Evolutionary conservation across 2,888 invertebrate genomes (phyloP).

Genomic region (Drosophila nr. medialis): DNA sequence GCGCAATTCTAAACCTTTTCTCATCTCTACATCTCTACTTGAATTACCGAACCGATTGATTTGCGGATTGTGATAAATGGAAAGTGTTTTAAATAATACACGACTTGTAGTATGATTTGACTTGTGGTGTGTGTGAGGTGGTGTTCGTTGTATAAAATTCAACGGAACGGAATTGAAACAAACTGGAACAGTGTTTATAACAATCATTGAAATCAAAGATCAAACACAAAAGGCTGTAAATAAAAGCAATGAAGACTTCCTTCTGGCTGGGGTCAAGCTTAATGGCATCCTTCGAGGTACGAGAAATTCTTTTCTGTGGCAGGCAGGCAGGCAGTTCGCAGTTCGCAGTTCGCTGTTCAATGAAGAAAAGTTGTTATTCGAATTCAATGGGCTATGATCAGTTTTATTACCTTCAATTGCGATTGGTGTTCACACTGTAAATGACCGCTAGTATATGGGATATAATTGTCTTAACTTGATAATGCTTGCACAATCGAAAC

Average conservation of each 20-base stretch:
- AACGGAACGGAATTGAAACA: neutral
- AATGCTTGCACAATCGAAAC: slow-evolving; percentile 27
- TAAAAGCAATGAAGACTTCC: neutral
- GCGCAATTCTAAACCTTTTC: neutral
- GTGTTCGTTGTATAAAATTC: neutral
- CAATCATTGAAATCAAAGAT: slow-evolving; percentile 4
- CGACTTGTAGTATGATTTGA: neutral
- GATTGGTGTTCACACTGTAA: neutral
- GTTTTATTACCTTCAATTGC: neutral
- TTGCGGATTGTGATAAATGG: neutral
- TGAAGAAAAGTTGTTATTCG: neutral
- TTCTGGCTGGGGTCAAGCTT: slow-evolving; percentile 1
- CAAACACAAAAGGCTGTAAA: slow-evolving; percentile 12
- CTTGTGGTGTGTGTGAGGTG: neutral
- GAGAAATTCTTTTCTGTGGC: neutral
- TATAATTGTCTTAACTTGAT: neutral
- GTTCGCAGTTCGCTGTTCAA: neutral
- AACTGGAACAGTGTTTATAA: neutral
- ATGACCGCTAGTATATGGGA: neutral
- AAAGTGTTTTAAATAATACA: neutral
- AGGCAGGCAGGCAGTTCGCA: neutral
- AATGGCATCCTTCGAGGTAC: neutral
- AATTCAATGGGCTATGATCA: neutral
- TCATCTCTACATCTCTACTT: neutral
- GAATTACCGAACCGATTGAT: neutral